These are phyloP conservation scores for Nylanderia fulva DNA, from an alignment of 1,140 invertebrate genomes.

Conservation along the genomic window DNA sequence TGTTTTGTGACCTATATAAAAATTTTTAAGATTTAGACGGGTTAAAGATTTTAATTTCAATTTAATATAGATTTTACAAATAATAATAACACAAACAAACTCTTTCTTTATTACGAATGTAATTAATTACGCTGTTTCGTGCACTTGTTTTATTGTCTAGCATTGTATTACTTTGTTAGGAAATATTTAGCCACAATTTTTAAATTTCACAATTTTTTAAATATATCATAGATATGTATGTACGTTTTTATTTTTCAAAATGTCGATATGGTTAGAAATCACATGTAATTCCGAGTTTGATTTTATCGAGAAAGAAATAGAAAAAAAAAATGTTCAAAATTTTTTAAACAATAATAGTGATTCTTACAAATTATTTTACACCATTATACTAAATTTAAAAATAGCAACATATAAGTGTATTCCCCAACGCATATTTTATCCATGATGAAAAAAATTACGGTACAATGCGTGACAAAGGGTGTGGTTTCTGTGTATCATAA, in stretches of 20 bases:
- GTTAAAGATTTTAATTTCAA: background rate
- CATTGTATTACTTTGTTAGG: background rate
- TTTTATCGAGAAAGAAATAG: background rate
- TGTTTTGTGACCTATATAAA: background rate
- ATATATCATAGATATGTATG: background rate
- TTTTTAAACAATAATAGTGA: background rate
- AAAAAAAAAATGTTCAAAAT: background rate
- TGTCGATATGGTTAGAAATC: background rate
- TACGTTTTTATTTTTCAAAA: background rate
- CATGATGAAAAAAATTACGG: constrained; percentile 14
- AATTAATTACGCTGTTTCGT: background rate
- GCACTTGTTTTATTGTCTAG: background rate
- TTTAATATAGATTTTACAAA: background rate
- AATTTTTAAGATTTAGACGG: background rate
- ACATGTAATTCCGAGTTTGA: background rate
- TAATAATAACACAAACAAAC: background rate
- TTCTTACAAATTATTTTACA: background rate
- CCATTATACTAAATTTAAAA: background rate
- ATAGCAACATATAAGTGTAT: background rate
- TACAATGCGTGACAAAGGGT: constrained; percentile 53
- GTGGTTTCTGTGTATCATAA: constrained; percentile 23
- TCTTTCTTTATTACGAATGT: background rate
- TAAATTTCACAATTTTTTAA: background rate
- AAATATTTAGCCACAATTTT: background rate
- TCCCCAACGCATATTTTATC: background rate